Percentiles rank a stretch among this genome's conserved stretches.
Conservation (phyloP, 2,797 vertebrate genomes). For the Gymnothorax javanicus region DNA sequence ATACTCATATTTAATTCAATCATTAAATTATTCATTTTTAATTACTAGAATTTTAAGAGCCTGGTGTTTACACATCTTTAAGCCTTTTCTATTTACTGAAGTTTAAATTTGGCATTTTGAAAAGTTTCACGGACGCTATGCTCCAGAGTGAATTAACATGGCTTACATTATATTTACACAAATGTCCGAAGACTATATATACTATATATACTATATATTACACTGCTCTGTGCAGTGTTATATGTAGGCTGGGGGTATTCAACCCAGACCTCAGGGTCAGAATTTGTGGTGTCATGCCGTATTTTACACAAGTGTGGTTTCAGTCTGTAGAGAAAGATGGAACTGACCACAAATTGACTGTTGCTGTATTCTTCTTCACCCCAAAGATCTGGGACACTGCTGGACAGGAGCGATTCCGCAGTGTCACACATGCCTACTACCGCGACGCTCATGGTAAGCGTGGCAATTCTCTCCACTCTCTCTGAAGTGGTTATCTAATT, state of each 20-base stretch:
- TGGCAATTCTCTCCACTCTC: not conserved
- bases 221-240: not conserved
- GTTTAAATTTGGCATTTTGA: too few species aligned
- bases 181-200: too few species aligned
- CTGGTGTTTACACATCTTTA: too few species aligned
- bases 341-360: too few species aligned
- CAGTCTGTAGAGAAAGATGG: not conserved
- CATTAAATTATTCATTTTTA: not conserved
- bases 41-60: too few species aligned
- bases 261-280: not conserved
- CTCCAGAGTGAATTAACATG: not conserved
- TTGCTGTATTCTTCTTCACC: not conserved
- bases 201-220: too few species aligned
- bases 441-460: slow-evolving; percentile 77
- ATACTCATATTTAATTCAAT: not conserved
- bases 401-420: slow-evolving; percentile 76
- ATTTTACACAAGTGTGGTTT: not conserved
- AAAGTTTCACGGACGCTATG: not conserved
- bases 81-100: too few species aligned
- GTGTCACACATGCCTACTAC: slow-evolving; percentile 77
- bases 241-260: too few species aligned
- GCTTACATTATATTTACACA: not conserved
- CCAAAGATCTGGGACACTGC: slow-evolving; percentile 76
- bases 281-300: not conserved
- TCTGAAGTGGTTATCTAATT: too few species aligned